These are phyloP conservation scores for Oceanodroma tethys DNA, from an alignment of 2,113 vertebrate species.

Conservation along the genomic window DNA sequence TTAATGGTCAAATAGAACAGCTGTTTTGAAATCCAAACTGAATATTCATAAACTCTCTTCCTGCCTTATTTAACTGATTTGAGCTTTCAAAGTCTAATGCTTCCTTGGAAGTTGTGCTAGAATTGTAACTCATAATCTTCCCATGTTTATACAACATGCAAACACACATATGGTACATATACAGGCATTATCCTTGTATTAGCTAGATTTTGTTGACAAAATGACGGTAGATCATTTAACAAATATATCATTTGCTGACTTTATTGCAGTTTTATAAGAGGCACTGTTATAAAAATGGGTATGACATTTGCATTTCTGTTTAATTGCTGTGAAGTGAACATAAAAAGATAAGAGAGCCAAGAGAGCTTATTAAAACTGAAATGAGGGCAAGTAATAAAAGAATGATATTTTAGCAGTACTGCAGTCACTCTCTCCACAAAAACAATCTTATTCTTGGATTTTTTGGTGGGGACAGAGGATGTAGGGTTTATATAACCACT, in stretches of 20 bases:
- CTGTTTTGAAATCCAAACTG: slow-evolving; percentile 18
- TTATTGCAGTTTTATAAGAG: slow-evolving; percentile 65
- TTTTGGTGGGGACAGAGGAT: background rate
- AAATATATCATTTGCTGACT: slow-evolving; percentile 53
- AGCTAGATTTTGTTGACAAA: slow-evolving; percentile 17
- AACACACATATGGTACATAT: background rate
- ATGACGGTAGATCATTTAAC: background rate
- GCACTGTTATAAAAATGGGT: slow-evolving; percentile 58
- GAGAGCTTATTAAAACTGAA: slow-evolving; percentile 80
- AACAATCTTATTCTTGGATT: slow-evolving; percentile 26
- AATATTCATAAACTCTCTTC: slow-evolving; percentile 22
- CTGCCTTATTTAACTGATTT: slow-evolving; percentile 22
- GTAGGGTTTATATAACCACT: slow-evolving; percentile 18
- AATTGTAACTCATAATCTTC: slow-evolving; percentile 16
- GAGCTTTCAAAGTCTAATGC: slow-evolving; percentile 8
- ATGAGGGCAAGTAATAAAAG: slow-evolving; percentile 76
- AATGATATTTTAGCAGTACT: slow-evolving; percentile 61
- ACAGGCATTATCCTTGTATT: background rate
- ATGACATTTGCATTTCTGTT: slow-evolving; percentile 75
- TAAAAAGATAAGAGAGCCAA: slow-evolving; percentile 74
- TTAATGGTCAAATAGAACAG: slow-evolving; percentile 14
- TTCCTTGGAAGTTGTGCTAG: background rate
- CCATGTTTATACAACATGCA: background rate
- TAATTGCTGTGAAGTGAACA: slow-evolving; percentile 76
- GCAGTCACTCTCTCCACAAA: slow-evolving; percentile 33